Conservation (phyloP, 2,797 vertebrate genomes). For the Lemur catta region DNA sequence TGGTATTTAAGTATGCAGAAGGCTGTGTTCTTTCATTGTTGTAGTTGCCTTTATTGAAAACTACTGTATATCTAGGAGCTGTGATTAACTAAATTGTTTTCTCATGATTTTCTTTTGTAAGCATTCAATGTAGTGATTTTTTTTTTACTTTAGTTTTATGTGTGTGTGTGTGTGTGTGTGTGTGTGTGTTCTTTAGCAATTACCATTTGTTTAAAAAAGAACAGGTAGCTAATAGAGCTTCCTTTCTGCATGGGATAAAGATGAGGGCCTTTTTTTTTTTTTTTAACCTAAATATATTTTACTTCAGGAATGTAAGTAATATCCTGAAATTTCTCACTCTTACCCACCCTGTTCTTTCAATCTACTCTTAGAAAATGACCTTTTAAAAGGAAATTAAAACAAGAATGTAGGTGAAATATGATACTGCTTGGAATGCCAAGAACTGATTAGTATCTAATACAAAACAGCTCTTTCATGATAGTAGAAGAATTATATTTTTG, state of each 20-base stretch:
- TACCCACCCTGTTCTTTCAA: neutral
- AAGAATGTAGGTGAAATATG: neutral
- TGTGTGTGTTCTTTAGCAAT: neutral
- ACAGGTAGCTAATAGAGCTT: neutral
- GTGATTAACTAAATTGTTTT: neutral
- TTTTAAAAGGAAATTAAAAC: constrained; percentile 2
- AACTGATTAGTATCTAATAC: neutral
- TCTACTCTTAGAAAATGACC: neutral
- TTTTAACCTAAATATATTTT: neutral
- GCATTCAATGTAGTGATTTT: neutral
- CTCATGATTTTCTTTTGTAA: neutral
- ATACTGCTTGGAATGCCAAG: neutral
- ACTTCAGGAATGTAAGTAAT: neutral
- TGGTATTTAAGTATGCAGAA: constrained; percentile 58
- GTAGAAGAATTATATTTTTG: neutral
- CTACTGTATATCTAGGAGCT: neutral
- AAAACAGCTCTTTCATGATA: neutral
- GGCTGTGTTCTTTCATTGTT: neutral
- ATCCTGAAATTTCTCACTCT: neutral
- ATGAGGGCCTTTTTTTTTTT: neutral
- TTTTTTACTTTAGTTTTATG: neutral
- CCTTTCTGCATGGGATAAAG: neutral
- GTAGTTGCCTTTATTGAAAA: neutral
- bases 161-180: neutral
- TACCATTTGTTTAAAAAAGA: neutral